Percentiles rank a stretch among this genome's conserved stretches.
Conservation (phyloP, 1,140 invertebrate species). For the Lordiphosa stackelbergi region DNA sequence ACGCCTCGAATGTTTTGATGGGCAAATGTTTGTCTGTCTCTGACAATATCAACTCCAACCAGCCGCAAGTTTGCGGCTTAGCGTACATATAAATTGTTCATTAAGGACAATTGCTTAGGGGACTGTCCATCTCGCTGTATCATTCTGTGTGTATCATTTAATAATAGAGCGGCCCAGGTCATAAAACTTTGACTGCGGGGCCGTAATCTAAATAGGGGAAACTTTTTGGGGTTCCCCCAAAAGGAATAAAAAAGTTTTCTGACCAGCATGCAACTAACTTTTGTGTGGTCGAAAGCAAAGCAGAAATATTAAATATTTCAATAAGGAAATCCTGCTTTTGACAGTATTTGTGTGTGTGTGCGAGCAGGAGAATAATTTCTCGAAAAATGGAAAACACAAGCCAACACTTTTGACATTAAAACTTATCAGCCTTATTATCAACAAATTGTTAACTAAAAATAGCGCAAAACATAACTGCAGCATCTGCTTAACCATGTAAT, state of each 20-base stretch:
- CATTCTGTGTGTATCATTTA: conserved; percentile 38
- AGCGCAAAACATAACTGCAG: too few species aligned
- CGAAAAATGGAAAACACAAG: neutral
- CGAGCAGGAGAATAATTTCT: conserved; percentile 39
- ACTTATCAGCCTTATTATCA: conserved; percentile 53
- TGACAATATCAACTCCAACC: conserved; percentile 14
- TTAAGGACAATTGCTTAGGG: conserved; percentile 11
- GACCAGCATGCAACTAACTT: neutral
- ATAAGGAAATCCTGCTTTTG: conserved; percentile 27
- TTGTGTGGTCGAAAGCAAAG: neutral
- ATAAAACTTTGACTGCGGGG: conserved; percentile 35
- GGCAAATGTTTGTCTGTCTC: conserved; percentile 31
- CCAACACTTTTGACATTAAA: too few species aligned
- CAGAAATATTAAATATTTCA: conserved; percentile 48
- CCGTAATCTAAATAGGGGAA: conserved; percentile 52
- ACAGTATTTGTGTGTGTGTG: neutral
- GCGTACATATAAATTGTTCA: conserved; percentile 10
- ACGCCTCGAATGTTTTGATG: conserved; percentile 32
- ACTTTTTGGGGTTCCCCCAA: conserved; percentile 18
- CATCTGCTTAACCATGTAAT: too few species aligned
- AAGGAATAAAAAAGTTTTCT: conserved; percentile 42
- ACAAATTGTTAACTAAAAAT: conserved; percentile 50
- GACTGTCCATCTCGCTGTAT: conserved; percentile 6
- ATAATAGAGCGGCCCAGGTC: conserved; percentile 36
- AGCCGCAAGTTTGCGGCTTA: conserved; percentile 1